phyloP scores from a whole-genome alignment of 1,140 invertebrate genomes.

The Paracyclopina nana region DNA sequence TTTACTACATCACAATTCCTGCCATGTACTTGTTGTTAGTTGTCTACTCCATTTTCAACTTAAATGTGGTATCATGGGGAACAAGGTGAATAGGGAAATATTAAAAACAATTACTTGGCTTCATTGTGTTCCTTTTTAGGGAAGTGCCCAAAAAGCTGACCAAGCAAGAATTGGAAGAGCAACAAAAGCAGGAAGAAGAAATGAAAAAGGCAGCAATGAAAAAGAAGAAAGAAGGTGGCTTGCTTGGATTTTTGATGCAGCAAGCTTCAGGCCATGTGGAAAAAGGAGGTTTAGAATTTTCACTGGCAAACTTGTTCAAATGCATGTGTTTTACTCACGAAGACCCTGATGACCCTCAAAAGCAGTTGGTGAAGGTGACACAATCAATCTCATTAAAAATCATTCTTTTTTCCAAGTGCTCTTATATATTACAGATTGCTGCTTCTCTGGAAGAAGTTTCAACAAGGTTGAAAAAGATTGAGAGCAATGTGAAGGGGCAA shows the following conservation, averaged over 20 bases:
- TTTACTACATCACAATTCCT: constrained; percentile 79
- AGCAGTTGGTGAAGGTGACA: constrained; percentile 7
- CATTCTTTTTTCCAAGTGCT: no score
- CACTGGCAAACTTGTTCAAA: background rate
- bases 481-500: background rate
- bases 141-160: constrained; percentile 22
- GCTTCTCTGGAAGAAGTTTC: background rate
- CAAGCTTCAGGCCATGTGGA: background rate
- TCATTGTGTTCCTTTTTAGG: no score
- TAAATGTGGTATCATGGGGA: constrained; percentile 77
- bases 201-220: constrained; percentile 16
- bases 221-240: constrained; percentile 18
- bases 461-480: background rate
- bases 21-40: constrained; percentile 82
- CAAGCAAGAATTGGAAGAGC: constrained; percentile 21
- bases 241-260: constrained; percentile 11
- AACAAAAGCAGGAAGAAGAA: constrained; percentile 18
- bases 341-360: constrained; percentile 8
- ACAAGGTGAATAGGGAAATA: no score
- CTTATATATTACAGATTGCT: no score
- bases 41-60: constrained; percentile 71
- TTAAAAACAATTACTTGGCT: no score
- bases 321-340: constrained; percentile 9
- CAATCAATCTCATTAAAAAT: no score
- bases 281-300: constrained; percentile 10